These are phyloP conservation scores for Caenorhabditis sulstoni DNA, from an alignment of 2,888 invertebrate genomes.

Conservation along the genomic window DNA sequence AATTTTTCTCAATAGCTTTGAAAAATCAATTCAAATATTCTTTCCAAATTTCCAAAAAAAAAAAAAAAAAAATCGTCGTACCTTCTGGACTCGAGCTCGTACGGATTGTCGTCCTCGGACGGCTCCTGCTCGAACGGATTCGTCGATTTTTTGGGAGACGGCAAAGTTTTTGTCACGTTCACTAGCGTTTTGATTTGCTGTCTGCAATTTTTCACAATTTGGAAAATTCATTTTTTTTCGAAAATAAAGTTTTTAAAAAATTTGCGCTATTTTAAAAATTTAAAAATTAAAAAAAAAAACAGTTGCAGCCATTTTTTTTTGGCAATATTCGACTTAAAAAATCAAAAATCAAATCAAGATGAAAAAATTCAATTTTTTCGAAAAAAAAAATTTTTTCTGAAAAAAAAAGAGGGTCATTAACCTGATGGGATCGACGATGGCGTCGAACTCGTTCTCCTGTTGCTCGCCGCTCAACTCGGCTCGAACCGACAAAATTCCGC, in stretches of 20 bases:
- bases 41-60: constrained; percentile 5
- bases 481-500: constrained; percentile 65
- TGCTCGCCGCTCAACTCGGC: constrained; percentile 50
- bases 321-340: no score
- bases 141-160: not conserved
- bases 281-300: no score
- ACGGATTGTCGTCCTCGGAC: constrained; percentile 59
- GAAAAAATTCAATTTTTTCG: not conserved
- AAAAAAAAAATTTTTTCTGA: constrained; percentile 7
- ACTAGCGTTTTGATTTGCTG: constrained; percentile 67
- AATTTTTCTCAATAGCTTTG: no score
- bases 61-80: constrained; percentile 8
- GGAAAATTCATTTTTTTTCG: no score
- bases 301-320: no score
- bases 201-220: constrained; percentile 33
- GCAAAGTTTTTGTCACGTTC: constrained; percentile 52
- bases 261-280: no score
- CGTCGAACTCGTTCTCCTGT: constrained; percentile 67
- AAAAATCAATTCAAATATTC: not conserved
- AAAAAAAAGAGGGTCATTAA: not conserved
- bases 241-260: no score
- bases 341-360: no score
- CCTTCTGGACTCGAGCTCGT: constrained; percentile 61
- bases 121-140: constrained; percentile 46
- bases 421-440: constrained; percentile 70